These are phyloP conservation scores for Bubo bubo DNA, from an alignment of 2,113 vertebrate genomes.

Conservation along the genomic window DNA sequence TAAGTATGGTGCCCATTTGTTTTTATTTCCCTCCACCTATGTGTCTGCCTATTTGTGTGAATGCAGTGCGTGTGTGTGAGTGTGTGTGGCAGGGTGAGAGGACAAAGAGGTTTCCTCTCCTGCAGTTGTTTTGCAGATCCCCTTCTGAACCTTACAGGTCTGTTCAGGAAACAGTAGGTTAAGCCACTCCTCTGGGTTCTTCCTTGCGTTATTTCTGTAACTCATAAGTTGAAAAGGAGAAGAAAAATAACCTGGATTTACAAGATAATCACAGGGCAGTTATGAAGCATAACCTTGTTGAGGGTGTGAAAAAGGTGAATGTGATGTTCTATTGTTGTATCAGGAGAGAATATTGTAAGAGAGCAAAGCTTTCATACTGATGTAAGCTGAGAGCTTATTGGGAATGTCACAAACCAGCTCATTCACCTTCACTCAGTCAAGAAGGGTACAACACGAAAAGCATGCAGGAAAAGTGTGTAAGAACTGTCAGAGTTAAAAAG, in stretches of 20 bases:
- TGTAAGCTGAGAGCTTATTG: not conserved
- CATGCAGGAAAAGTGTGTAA: not conserved
- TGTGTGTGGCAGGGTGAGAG: not conserved
- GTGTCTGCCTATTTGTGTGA: not conserved
- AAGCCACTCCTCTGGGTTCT: not conserved
- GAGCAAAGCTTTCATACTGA: not conserved
- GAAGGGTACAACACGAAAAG: not conserved
- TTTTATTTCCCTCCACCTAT: not conserved
- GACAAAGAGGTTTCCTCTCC: not conserved
- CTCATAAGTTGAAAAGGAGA: not conserved
- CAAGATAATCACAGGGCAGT: not conserved
- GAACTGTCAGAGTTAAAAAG: not conserved
- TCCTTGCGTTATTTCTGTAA: not conserved
- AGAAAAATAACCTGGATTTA: not conserved
- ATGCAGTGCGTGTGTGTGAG: not conserved
- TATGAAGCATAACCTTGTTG: fast-evolving
- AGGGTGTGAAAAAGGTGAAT: not conserved
- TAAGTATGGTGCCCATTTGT: too few relatives aligned
- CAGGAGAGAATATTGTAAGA: not conserved
- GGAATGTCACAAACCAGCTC: not conserved
- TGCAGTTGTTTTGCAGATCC: not conserved
- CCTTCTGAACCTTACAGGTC: not conserved
- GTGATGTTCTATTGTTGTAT: not conserved
- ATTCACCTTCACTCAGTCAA: not conserved
- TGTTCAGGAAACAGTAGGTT: not conserved